Percentiles rank a stretch among this genome's conserved stretches.
Conservation (phyloP, 2,888 invertebrate species). For the Acronicta alni region DNA sequence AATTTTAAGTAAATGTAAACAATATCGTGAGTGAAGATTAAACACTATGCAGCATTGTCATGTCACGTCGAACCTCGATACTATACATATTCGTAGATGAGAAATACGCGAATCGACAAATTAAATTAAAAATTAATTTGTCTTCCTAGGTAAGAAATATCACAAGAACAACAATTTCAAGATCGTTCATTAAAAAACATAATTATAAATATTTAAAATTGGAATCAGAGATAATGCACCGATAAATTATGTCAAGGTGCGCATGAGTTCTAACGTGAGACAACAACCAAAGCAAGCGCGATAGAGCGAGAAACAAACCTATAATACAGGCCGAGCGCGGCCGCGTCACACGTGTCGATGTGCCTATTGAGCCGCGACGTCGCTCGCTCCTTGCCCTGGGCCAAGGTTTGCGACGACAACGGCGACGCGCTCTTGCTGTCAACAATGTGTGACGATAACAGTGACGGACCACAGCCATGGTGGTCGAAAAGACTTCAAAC, state of each 20-base stretch:
- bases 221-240: too few species aligned
- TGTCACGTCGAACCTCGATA: slow-evolving; percentile 41
- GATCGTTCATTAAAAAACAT: too few species aligned
- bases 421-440: slow-evolving; percentile 83
- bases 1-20: slow-evolving; percentile 29
- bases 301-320: slow-evolving; percentile 80
- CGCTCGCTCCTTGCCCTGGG: slow-evolving; percentile 67
- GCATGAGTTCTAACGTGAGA: slow-evolving; percentile 34
- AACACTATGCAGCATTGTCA: slow-evolving; percentile 45
- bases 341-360: slow-evolving; percentile 67
- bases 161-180: too few species aligned
- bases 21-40: slow-evolving; percentile 44
- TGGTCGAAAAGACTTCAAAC: slow-evolving; percentile 16
- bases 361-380: slow-evolving; percentile 68
- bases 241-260: not conserved
- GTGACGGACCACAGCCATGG: slow-evolving; percentile 51
- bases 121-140: too few species aligned
- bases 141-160: too few species aligned
- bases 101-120: too few species aligned
- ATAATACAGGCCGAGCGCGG: slow-evolving; percentile 75
- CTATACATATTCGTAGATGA: too few species aligned
- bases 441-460: slow-evolving; percentile 61
- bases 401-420: slow-evolving; percentile 79
- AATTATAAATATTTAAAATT: too few species aligned
- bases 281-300: slow-evolving; percentile 55